These are phyloP conservation scores for Falcaria lacertinaria DNA, from an alignment of 2,888 invertebrate genomes.

Conservation along the genomic window DNA sequence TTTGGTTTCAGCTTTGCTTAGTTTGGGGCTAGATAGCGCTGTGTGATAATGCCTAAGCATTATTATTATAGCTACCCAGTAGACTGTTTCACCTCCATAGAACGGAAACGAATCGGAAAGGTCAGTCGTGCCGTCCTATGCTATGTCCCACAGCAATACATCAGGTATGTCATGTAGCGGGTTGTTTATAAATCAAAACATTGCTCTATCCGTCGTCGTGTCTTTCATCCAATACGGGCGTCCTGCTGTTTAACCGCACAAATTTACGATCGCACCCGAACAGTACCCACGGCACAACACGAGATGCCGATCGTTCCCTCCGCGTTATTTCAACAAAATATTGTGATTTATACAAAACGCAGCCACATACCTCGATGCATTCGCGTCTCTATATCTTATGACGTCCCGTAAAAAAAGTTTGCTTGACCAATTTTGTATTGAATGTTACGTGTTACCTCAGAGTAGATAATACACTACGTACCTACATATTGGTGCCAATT, in stretches of 20 bases:
- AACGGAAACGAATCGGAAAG: not conserved
- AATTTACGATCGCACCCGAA: slow-evolving; percentile 75
- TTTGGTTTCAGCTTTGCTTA: too few species aligned
- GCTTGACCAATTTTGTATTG: too few species aligned
- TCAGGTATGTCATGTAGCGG: slow-evolving; percentile 45
- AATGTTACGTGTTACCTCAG: too few species aligned
- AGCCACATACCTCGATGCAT: slow-evolving; percentile 13
- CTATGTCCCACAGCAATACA: slow-evolving; percentile 25
- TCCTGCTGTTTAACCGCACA: slow-evolving; percentile 74
- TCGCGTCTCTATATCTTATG: slow-evolving; percentile 31
- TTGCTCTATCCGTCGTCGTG: slow-evolving; percentile 66
- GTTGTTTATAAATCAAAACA: slow-evolving; percentile 62
- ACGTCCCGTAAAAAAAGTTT: slow-evolving; percentile 16
- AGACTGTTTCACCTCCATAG: not conserved
- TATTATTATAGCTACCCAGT: too few species aligned
- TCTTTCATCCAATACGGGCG: slow-evolving; percentile 52
- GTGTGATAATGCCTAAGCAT: too few species aligned
- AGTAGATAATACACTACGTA: too few species aligned
- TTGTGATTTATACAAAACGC: slow-evolving; percentile 70
- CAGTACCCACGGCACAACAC: slow-evolving; percentile 47
- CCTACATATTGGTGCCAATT: too few species aligned
- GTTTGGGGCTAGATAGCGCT: too few species aligned
- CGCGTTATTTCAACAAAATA: slow-evolving; percentile 76
- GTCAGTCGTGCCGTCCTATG: not conserved
- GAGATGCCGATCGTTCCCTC: slow-evolving; percentile 67